A percentile compares a stretch with the other conserved stretches of the same genome.
Conservation (phyloP, 2,113 vertebrate species). For the Tonatia bakeri region DNA sequence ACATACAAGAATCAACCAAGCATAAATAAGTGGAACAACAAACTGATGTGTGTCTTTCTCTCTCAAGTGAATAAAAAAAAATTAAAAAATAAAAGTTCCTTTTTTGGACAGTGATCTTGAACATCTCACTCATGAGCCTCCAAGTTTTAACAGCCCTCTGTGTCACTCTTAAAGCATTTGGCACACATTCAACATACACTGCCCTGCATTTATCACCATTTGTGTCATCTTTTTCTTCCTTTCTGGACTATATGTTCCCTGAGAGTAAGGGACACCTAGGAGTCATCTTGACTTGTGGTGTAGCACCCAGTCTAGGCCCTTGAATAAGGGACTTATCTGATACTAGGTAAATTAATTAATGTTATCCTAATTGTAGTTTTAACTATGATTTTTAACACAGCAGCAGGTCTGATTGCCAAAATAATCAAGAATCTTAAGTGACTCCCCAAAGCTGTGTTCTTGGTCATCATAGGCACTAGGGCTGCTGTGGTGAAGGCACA, state of each 20-base stretch:
- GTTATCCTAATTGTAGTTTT: not conserved
- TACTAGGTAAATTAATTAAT: not conserved
- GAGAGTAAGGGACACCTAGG: not conserved
- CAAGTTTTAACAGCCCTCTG: not conserved
- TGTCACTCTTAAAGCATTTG: not conserved
- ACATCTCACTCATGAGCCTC: not conserved
- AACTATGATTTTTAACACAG: not conserved
- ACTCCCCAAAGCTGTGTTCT: not conserved
- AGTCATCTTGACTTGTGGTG: not conserved
- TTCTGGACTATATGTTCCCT: not conserved
- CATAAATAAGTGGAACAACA: too few relatives aligned
- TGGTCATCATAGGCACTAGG: not conserved
- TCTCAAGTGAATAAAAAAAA: too few relatives aligned
- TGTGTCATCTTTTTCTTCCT: not conserved
- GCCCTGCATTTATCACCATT: not conserved
- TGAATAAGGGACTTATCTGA: not conserved
- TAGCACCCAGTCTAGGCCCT: not conserved
- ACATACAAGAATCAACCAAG: too few relatives aligned
- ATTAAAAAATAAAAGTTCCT: not conserved
- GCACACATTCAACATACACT: not conserved
- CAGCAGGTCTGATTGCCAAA: not conserved
- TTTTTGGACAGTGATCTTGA: not conserved
- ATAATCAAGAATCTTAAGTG: not conserved
- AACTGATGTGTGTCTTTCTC: too few relatives aligned
- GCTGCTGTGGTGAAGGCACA: fast-evolving